Percentiles rank a stretch among this genome's conserved stretches.
phyloP scores from a whole-genome alignment of 2,113 vertebrate species.

The Antigone vipio region DNA sequence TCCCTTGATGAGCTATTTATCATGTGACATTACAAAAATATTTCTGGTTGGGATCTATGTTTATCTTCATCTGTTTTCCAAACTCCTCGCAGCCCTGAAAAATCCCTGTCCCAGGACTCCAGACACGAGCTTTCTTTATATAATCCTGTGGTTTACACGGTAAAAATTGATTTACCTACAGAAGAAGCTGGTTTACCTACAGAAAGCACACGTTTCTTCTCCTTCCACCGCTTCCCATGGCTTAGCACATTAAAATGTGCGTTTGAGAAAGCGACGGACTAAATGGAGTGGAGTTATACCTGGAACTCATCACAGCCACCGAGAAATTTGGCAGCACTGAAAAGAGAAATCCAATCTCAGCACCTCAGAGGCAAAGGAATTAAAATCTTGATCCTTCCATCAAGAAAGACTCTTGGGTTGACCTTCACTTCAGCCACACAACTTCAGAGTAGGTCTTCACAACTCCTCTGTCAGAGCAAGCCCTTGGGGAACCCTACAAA shows the following conservation, averaged over 20 bases:
- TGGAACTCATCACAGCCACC: not conserved
- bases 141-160: not conserved
- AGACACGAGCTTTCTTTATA: not conserved
- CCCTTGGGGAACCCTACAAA: not conserved
- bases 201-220: not conserved
- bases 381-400: not conserved
- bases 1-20: conserved; percentile 22
- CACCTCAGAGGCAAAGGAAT: not conserved
- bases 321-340: not conserved
- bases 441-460: not conserved
- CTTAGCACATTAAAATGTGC: not conserved
- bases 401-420: not conserved
- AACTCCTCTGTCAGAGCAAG: accelerated
- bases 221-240: not conserved
- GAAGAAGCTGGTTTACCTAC: not conserved
- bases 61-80: conserved; percentile 6
- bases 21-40: conserved; percentile 24
- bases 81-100: not conserved
- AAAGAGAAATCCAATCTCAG: conserved; percentile 24
- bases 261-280: not conserved
- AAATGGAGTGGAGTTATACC: not conserved
- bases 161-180: not conserved
- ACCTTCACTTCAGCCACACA: not conserved
- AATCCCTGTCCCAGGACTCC: not conserved
- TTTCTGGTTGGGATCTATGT: conserved; percentile 5